A percentile compares a stretch with the other conserved stretches of the same genome.
Evolutionary conservation across 1,140 invertebrate species (phyloP).

Genomic region (Trichomalopsis sarcophagae): DNA sequence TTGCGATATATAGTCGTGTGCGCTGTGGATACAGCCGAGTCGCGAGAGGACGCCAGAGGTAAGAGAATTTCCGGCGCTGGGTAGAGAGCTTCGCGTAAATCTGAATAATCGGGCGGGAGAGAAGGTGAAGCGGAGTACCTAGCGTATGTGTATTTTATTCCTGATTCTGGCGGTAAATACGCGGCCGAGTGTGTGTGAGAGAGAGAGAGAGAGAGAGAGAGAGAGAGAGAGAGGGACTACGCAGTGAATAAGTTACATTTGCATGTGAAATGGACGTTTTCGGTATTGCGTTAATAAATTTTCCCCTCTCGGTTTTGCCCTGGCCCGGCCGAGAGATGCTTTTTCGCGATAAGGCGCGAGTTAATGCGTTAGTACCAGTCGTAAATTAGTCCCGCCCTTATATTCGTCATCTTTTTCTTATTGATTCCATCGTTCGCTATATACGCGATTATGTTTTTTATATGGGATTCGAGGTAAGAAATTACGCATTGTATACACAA

Average conservation of each 20-base stretch:
- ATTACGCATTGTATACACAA: no score
- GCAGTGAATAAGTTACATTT: slow-evolving; percentile 44
- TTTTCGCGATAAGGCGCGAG: slow-evolving; percentile 28
- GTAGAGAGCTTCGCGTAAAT: slow-evolving; percentile 21
- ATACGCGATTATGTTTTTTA: no score
- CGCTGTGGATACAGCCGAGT: neutral
- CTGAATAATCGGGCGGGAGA: slow-evolving; percentile 34
- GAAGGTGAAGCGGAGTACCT: neutral
- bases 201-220: slow-evolving; percentile 15
- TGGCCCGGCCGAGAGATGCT: neutral
- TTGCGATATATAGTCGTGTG: slow-evolving; percentile 5
- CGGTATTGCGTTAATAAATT: slow-evolving; percentile 43
- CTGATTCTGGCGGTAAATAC: slow-evolving; percentile 36
- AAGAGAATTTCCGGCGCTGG: neutral
- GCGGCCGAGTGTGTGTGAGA: slow-evolving; percentile 4
- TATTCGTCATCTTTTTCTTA: neutral
- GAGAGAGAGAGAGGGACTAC: neutral
- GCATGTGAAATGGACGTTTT: slow-evolving; percentile 45
- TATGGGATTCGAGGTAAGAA: no score
- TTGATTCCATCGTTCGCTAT: neutral
- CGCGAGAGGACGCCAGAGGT: neutral
- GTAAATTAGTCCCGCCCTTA: slow-evolving; percentile 1
- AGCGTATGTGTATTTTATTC: slow-evolving; percentile 16
- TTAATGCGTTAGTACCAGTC: slow-evolving; percentile 20
- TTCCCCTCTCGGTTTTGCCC: neutral